Evolutionary conservation across 2,797 vertebrate species (phyloP).

Genomic region (Dendrocincla fuliginosa): DNA sequence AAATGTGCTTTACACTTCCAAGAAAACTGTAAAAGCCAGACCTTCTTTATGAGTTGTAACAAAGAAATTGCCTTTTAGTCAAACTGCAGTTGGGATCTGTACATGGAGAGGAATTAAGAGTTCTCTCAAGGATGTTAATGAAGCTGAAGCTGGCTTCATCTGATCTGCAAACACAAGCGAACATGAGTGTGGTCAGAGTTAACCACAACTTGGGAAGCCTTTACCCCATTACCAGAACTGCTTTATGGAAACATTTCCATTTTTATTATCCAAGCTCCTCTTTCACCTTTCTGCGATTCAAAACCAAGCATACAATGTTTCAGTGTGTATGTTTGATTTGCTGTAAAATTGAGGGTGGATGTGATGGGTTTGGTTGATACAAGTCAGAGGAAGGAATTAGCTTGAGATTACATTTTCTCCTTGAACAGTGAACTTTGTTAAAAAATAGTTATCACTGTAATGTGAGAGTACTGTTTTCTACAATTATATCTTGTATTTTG

Average conservation of each 20-base stretch:
- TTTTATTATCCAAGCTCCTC: neutral
- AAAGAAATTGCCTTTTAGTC: neutral
- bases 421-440: neutral
- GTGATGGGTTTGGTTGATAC: neutral
- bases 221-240: neutral
- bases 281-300: neutral
- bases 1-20: rapidly evolving
- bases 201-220: neutral
- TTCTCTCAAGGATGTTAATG: neutral
- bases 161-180: neutral
- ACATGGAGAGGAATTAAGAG: neutral
- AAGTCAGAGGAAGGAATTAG: neutral
- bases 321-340: neutral
- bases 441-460: neutral
- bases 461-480: neutral
- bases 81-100: neutral
- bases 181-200: neutral
- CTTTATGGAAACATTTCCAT: neutral
- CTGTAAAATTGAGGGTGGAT: neutral
- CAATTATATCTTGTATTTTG: neutral
- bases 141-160: neutral
- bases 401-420: neutral
- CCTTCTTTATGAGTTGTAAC: neutral
- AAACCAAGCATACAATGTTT: neutral
- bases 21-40: neutral